Evolutionary conservation across 1,140 invertebrate species (phyloP).

Genomic region (Gonatopus flavifemur): DNA sequence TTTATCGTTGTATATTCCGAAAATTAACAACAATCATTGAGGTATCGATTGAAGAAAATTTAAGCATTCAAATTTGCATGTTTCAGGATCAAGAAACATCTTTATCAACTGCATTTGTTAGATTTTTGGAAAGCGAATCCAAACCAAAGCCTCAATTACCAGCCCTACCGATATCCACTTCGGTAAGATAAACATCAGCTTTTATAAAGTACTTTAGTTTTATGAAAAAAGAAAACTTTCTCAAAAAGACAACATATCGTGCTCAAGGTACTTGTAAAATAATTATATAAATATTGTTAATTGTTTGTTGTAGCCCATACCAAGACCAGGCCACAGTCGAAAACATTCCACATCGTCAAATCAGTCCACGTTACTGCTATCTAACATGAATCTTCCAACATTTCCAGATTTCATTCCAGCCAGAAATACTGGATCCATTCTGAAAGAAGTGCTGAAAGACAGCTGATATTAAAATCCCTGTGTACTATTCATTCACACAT

Average conservation of each 20-base stretch:
- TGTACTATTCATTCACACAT: conserved; percentile 1
- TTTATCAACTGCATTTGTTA: conserved; percentile 85
- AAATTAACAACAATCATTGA: too few species aligned
- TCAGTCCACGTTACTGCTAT: conserved; percentile 59
- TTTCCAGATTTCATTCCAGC: conserved; percentile 66
- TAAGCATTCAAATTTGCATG: not conserved
- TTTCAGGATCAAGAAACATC: conserved; percentile 60
- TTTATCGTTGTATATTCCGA: too few species aligned
- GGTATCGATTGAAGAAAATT: not conserved
- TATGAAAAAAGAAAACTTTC: not conserved
- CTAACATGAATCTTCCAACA: conserved; percentile 63
- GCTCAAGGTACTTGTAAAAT: not conserved
- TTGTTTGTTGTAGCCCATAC: conserved; percentile 28
- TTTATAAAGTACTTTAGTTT: not conserved
- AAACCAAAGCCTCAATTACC: conserved; percentile 67
- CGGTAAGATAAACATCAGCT: conserved; percentile 32
- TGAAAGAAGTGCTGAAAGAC: conserved; percentile 70
- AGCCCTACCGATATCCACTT: conserved; percentile 62
- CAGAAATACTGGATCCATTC: conserved; percentile 68
- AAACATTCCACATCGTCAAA: conserved; percentile 50
- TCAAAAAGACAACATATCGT: not conserved
- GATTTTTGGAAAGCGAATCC: conserved; percentile 85
- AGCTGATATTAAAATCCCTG: conserved; percentile 61
- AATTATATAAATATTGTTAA: conserved; percentile 3
- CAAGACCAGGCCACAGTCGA: conserved; percentile 44